Evolutionary conservation across 2,888 invertebrate genomes (phyloP).

Genomic region (Caenorhabditis sp.): DNA sequence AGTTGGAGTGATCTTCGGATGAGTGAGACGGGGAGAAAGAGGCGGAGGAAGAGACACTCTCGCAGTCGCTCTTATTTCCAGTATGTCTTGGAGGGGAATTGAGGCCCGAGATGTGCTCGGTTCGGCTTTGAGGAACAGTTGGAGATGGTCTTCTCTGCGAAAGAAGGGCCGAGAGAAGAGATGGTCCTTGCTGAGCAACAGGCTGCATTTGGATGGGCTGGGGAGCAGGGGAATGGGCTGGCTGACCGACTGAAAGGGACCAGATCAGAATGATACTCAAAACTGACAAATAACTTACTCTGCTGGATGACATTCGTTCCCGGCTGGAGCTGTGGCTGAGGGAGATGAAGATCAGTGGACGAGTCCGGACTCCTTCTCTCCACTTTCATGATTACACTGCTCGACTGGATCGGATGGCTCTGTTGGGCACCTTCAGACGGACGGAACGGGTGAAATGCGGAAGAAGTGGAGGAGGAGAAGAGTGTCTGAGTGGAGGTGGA

Average conservation of each 20-base stretch:
- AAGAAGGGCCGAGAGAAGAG: slow-evolving; percentile 59
- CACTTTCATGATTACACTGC: slow-evolving; percentile 59
- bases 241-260: slow-evolving; percentile 42
- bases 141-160: slow-evolving; percentile 70
- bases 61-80: slow-evolving; percentile 65
- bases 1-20: slow-evolving; percentile 60
- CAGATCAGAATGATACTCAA: neutral
- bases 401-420: slow-evolving; percentile 16
- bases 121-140: slow-evolving; percentile 74
- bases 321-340: slow-evolving; percentile 17
- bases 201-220: slow-evolving; percentile 21
- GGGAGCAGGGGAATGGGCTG: slow-evolving; percentile 21
- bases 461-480: slow-evolving; percentile 57
- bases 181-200: slow-evolving; percentile 42
- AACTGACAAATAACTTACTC: slow-evolving; percentile 26
- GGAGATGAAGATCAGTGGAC: slow-evolving; percentile 45
- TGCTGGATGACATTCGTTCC: slow-evolving; percentile 53
- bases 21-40: slow-evolving; percentile 67
- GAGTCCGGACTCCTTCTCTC: slow-evolving; percentile 67
- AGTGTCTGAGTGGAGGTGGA: slow-evolving; percentile 50
- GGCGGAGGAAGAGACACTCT: slow-evolving; percentile 66
- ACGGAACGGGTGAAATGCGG: slow-evolving; percentile 65
- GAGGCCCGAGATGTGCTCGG: slow-evolving; percentile 73
- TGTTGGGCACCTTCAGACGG: slow-evolving; percentile 27
- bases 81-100: slow-evolving; percentile 61